Conservation (phyloP, 2,797 vertebrate species). For the Sebastes oblongus region DNA sequence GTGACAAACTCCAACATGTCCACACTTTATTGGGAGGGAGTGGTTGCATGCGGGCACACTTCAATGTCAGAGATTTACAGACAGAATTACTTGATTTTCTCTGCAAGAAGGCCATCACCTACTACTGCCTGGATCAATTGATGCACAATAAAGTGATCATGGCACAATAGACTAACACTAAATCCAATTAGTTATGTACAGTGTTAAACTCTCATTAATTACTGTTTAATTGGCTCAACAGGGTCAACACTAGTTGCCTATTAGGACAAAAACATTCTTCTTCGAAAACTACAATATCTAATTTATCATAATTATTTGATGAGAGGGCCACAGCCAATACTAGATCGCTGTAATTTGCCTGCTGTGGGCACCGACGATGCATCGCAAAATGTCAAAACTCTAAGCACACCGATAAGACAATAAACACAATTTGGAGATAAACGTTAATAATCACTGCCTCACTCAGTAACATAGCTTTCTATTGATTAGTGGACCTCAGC, state of each 20-base stretch:
- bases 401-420: neutral
- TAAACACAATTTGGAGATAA: neutral
- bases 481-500: conserved; percentile 7
- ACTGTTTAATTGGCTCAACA: neutral
- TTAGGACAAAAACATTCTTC: neutral
- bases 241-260: neutral
- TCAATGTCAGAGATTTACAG: neutral
- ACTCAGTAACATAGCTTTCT: neutral
- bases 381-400: neutral
- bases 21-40: too few species aligned
- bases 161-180: neutral
- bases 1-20: too few species aligned
- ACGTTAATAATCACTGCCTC: conserved; percentile 9
- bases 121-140: neutral
- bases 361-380: neutral
- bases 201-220: neutral
- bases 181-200: too few species aligned
- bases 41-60: neutral
- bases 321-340: neutral
- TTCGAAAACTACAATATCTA: neutral
- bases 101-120: neutral
- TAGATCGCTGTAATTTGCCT: neutral
- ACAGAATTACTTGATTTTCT: neutral
- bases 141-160: neutral
- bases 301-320: neutral